A percentile compares a stretch with the other conserved stretches of the same genome.
Evolutionary conservation across 2,888 invertebrate genomes (phyloP).

Genomic region (Chloroclystis v-ata): DNA sequence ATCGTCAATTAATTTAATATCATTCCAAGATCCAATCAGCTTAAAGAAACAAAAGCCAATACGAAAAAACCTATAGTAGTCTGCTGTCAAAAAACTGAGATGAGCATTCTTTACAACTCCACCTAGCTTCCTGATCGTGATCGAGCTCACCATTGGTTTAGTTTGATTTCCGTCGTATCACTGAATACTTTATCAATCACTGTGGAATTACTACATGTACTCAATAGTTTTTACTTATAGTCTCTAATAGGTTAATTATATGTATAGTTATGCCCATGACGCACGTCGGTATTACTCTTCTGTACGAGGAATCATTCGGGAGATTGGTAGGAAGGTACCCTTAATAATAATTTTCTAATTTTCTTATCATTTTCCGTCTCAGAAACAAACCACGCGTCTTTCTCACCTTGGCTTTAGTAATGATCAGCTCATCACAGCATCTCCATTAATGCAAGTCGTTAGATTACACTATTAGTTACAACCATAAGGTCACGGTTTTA

Average conservation of each 20-base stretch:
- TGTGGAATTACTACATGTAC: too few species aligned
- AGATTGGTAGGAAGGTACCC: too few species aligned
- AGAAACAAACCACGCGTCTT: not conserved
- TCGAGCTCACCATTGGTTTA: slow-evolving; percentile 22
- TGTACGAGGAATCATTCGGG: too few species aligned
- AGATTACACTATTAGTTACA: slow-evolving; percentile 52
- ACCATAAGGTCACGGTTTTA: slow-evolving; percentile 54
- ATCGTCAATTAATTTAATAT: not conserved
- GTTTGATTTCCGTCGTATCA: slow-evolving; percentile 25
- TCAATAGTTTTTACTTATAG: too few species aligned
- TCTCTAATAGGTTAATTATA: too few species aligned
- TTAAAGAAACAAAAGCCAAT: not conserved
- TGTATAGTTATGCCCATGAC: too few species aligned
- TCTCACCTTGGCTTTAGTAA: slow-evolving; percentile 57
- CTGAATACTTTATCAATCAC: slow-evolving; percentile 14
- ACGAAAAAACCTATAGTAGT: not conserved
- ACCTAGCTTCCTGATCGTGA: slow-evolving; percentile 32
- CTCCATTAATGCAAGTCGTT: slow-evolving; percentile 50
- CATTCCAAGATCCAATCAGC: not conserved
- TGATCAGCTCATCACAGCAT: slow-evolving; percentile 40
- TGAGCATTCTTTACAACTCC: not conserved
- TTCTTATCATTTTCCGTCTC: too few species aligned
- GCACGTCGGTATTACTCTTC: too few species aligned
- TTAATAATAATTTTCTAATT: too few species aligned
- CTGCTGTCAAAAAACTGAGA: not conserved